Evolutionary conservation across 30 jellyfish, hydroid and myxozoan species (phyloP), one percentile per base, ranked within the genome.

Genomic region (Mastigias papua): DNA sequence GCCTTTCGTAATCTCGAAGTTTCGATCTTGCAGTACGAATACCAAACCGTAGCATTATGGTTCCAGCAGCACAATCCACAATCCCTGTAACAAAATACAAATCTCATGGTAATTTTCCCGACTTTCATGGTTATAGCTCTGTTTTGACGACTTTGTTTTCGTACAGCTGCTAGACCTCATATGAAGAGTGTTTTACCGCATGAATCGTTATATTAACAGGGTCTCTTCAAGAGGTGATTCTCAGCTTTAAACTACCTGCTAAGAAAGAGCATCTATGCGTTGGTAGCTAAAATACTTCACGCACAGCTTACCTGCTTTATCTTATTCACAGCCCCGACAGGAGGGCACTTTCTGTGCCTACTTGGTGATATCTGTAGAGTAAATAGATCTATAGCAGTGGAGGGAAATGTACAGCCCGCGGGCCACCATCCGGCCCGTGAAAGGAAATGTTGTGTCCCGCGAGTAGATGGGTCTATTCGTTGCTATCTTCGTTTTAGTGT

Each of bases 41-140:
- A 23, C 74, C 74, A 63, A 63, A n/a, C 26, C 74, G 34, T n/a
- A 35, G 74, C 74, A 63, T 63, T 27, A 63, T 27, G 48, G 74
- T n/a, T 20, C 9, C 42, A 63, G 21, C 42, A 17, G 21, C n/a
- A n/a, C n/a, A 63, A 63, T 26, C 26, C 42, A 26, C 37, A 63
- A 63, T 19, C 34, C 42, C 74, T 63, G 74, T 4, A 63, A 63
- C 42, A 4, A n/a, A 63, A 63, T 7, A 23, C n/a, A 63, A 23
- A 63, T 63, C 42, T 17, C 26, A 9, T 63, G 9, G 8, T 63
- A n/a, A 21, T 9, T 10, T 27, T 63, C 19, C 37, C 1, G 74
- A 27, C 8, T 63, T 20, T 63, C 42, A 27, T 15, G 42, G 9
- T 63, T 23, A 27, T 51, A 63, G 5, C 74, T 63, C 8, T 42